Evolutionary conservation across 2,888 invertebrate species (phyloP).

Genomic region (Buathra laborator): DNA sequence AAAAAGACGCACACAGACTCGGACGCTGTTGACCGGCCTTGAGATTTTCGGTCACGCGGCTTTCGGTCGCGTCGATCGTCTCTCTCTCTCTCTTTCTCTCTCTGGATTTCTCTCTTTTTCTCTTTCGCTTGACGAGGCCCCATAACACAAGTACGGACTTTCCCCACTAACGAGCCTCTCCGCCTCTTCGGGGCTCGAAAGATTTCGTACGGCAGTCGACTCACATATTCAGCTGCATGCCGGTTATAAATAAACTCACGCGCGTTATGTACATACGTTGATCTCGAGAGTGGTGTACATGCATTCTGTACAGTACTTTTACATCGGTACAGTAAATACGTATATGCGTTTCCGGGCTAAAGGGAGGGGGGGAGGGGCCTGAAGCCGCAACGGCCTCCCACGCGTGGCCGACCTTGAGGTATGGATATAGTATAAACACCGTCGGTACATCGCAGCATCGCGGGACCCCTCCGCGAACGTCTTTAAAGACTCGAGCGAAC

Average conservation of each 20-base stretch:
- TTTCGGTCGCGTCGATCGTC: constrained; percentile 33
- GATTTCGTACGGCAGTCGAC: constrained; percentile 56
- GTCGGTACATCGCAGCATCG: constrained; percentile 13
- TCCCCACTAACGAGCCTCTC: constrained; percentile 64
- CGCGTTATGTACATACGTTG: constrained; percentile 27
- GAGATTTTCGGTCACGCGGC: constrained; percentile 64
- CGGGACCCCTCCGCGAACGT: constrained; percentile 32
- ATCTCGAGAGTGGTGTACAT: neutral
- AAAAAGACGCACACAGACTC: constrained; percentile 12
- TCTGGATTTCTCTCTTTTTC: constrained; percentile 14
- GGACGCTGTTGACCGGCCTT: constrained; percentile 56
- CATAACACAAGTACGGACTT: constrained; percentile 62
- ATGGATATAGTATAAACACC: constrained; percentile 31
- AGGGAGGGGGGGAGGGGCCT: neutral
- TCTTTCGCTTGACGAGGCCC: constrained; percentile 50
- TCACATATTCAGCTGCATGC: constrained; percentile 59
- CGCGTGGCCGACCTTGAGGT: constrained; percentile 67
- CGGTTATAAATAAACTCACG: constrained; percentile 66
- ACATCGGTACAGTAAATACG: constrained; percentile 40
- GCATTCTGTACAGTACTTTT: constrained; percentile 45
- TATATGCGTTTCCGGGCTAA: constrained; percentile 64
- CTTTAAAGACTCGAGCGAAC: constrained; percentile 47
- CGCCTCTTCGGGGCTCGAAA: constrained; percentile 35
- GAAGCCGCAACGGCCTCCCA: constrained; percentile 61
- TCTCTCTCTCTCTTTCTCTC: constrained; percentile 38